Percentiles rank a stretch among this genome's conserved stretches.
These are phyloP conservation scores for Xestia rhomboidea DNA, from an alignment of 2,888 invertebrate genomes.

Conservation along the genomic window DNA sequence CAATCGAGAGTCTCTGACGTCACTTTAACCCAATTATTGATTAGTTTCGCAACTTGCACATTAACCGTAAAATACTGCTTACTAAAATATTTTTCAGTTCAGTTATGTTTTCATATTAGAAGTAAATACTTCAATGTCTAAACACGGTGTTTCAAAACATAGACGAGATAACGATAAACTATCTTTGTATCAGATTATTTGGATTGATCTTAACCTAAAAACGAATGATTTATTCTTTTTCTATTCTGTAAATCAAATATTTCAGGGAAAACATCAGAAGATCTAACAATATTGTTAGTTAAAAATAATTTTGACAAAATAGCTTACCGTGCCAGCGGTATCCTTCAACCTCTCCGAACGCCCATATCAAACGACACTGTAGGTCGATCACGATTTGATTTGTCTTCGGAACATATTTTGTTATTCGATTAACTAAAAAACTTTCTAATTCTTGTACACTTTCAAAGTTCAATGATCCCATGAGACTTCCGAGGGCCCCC, in stretches of 20 bases:
- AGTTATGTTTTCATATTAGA: conserved; percentile 27
- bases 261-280: background rate
- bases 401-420: conserved; percentile 89
- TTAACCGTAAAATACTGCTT: conserved; percentile 11
- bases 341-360: conserved; percentile 90
- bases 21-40: conserved; percentile 22
- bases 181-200: conserved; percentile 59
- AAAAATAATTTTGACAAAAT: background rate
- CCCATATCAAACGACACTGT: conserved; percentile 92
- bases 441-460: conserved; percentile 89
- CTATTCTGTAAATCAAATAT: background rate
- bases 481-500: conserved; percentile 89
- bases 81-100: conserved; percentile 4
- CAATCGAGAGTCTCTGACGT: conserved; percentile 56
- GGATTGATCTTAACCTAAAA: conserved; percentile 54
- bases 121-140: conserved; percentile 40
- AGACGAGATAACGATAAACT: conserved; percentile 62
- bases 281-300: background rate
- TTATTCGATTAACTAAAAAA: conserved; percentile 90
- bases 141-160: conserved; percentile 44
- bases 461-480: conserved; percentile 88
- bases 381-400: conserved; percentile 92
- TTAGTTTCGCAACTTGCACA: conserved; percentile 17
- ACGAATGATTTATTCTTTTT: conserved; percentile 30
- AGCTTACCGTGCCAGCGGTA: conserved; percentile 91